Conservation (phyloP, 2,888 invertebrate genomes). For the Harmothoe impar region DNA sequence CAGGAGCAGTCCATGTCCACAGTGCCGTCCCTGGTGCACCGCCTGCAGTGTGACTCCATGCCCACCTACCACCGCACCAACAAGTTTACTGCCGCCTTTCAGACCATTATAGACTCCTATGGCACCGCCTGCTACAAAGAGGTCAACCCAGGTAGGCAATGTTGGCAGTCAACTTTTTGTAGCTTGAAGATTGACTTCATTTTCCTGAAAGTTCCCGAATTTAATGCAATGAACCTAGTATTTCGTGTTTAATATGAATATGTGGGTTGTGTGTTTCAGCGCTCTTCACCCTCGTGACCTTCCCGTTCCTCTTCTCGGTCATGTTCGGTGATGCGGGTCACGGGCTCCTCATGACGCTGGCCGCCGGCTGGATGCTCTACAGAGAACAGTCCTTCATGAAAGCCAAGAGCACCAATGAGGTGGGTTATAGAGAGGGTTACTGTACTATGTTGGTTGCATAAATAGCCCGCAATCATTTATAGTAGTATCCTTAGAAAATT, state of each 20-base stretch:
- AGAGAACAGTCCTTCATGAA: constrained; percentile 90
- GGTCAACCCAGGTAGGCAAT: constrained; percentile 94
- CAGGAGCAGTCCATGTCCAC: constrained; percentile 96
- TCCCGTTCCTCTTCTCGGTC: constrained; percentile 98
- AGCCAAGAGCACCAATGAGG: constrained; percentile 23
- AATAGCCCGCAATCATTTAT: too few relatives aligned
- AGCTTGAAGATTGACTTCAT: too few relatives aligned
- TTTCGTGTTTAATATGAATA: background rate
- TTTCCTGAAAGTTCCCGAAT: background rate
- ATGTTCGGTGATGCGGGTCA: constrained; percentile 99
- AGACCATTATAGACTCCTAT: constrained; percentile 96
- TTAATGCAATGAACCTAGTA: background rate
- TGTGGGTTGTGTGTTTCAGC: constrained; percentile 85
- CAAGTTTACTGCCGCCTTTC: constrained; percentile 97
- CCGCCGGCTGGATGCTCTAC: constrained; percentile 96
- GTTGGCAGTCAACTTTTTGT: background rate
- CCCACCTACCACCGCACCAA: constrained; percentile 98
- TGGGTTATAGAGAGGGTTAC: too few relatives aligned
- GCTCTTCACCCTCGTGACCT: constrained; percentile 97
- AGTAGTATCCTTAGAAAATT: too few relatives aligned
- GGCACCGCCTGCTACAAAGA: constrained; percentile 97
- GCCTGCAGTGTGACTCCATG: constrained; percentile 93
- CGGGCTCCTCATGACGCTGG: constrained; percentile 94
- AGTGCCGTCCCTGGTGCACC: constrained; percentile 97
- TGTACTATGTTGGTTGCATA: too few relatives aligned